These are phyloP conservation scores for Amphipyra tragopoginis DNA, from an alignment of 2,888 invertebrate genomes.

Conservation along the genomic window DNA sequence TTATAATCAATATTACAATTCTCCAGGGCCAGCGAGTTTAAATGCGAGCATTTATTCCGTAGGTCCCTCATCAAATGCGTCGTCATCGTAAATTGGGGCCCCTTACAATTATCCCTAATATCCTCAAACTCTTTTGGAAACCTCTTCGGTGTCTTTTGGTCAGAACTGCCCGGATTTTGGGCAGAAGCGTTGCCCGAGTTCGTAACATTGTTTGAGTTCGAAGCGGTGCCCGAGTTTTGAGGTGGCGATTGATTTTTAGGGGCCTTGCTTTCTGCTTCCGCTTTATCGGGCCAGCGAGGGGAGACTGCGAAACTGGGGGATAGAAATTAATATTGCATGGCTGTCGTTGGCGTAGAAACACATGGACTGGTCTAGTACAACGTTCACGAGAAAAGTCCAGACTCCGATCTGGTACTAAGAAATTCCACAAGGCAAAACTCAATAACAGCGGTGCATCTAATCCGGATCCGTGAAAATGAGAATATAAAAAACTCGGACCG, in stretches of 20 bases:
- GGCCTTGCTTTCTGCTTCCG: conserved; percentile 16
- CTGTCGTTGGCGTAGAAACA: no score
- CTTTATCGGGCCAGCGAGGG: conserved; percentile 51
- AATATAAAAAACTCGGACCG: no score
- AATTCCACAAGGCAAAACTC: no score
- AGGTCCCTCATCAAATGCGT: conserved; percentile 70
- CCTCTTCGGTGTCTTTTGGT: background rate
- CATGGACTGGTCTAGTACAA: no score
- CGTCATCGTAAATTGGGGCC: conserved; percentile 74
- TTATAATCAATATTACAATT: conserved; percentile 87
- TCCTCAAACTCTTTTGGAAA: background rate
- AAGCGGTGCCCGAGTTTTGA: background rate
- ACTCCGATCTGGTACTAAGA: no score
- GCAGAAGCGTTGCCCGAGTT: background rate
- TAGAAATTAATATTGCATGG: background rate
- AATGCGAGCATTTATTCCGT: conserved; percentile 71
- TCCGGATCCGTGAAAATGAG: no score
- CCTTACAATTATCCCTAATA: conserved; percentile 52
- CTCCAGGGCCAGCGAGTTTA: conserved; percentile 84
- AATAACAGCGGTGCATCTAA: no score
- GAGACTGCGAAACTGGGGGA: conserved; percentile 37
- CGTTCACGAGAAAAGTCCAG: no score
- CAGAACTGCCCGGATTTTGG: background rate
- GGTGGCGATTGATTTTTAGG: background rate
- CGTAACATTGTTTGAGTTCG: no score